These are phyloP conservation scores for Agapornis canus DNA, from an alignment of 2,797 vertebrate genomes.

Conservation along the genomic window DNA sequence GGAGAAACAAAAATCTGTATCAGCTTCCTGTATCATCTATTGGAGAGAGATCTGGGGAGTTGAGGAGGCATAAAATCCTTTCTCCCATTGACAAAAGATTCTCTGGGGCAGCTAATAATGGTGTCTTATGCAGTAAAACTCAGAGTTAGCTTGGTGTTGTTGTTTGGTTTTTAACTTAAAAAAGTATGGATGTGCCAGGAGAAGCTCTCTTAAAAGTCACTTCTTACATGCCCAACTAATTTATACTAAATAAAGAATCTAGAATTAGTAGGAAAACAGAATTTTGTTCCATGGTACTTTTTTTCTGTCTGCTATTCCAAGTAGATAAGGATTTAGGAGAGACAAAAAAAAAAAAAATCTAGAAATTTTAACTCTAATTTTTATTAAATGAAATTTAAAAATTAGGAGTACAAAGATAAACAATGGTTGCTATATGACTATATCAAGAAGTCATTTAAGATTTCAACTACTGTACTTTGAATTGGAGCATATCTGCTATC, in stretches of 20 bases:
- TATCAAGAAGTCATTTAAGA: neutral
- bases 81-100: neutral
- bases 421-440: neutral
- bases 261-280: neutral
- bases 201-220: neutral
- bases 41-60: neutral
- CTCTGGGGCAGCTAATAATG: accelerated
- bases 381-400: neutral
- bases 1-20: neutral
- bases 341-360: neutral
- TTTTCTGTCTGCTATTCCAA: neutral
- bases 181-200: neutral
- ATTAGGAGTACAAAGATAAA: neutral
- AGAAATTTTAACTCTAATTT: neutral
- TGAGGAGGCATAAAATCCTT: neutral
- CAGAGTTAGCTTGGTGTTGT: accelerated
- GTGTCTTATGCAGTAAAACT: accelerated
- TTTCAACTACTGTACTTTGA: neutral
- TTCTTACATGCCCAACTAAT: neutral
- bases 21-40: neutral
- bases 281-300: neutral
- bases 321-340: neutral
- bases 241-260: neutral
- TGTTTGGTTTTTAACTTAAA: neutral
- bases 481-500: neutral